Base-by-base conservation (phyloP, 2,888 invertebrate genomes). In the Yponomeuta plumbellus region DNA sequence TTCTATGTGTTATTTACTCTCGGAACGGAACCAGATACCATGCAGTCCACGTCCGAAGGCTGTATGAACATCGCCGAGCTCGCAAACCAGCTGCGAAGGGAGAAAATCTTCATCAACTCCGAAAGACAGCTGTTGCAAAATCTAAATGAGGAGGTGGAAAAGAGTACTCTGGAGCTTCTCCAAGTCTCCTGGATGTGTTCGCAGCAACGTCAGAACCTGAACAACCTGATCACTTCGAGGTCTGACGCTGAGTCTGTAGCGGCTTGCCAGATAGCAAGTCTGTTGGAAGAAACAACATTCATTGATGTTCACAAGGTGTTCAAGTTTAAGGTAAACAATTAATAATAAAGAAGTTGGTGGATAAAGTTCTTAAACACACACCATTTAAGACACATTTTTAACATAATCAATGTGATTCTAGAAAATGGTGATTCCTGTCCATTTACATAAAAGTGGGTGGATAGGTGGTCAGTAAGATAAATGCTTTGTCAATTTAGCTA, bases 101-200 rank as follows among this genome's bases (percentile, higher is more conserved):
- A 98, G 85, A 95, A 96, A 75, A 92, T 98, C 67, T 97, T 97
- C 81, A 96, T 97, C 67, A 94, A 94, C 73, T 95, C 96, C 3
- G 98, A 98, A 82, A 94, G 96, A 81, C 94, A 95, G 77, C 94
- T 96, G 81, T 93, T 97, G 76, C 95, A 95, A 74, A 93, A 93
- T 75, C 89, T 97, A 44, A 96, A 96, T 81, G 94, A 95, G 79
- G 94, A 95, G 76, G 93, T 96, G 73, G 92, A 92, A 71, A 87
- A 86, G 69, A 92, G 88, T 75, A 91, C 92, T 17, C 78, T 91
- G 70, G 92, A 92, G 73, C 83, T 93, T 70, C 86, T 93, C 70
- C 94, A 96, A 84, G 93, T 95, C 68, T 95, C 97, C 52, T 98
- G 98, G 97, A 94, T 97, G 69, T 96, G 96, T 69, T 94, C 96